Base-by-base conservation (phyloP, 1,140 invertebrate genomes). In the Delia radicum region DNA sequence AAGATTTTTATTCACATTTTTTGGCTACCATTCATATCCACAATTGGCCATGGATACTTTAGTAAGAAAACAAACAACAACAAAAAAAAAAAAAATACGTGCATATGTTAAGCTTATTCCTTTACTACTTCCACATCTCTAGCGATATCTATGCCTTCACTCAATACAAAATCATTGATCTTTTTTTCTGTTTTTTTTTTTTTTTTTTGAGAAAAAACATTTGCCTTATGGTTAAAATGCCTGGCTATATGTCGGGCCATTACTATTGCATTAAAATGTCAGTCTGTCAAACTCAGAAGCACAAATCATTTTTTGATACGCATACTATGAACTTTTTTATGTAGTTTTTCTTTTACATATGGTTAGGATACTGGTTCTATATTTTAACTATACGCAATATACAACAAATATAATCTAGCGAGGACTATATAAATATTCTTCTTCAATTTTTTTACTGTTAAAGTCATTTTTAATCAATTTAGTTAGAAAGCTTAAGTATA, bases 251-350 rank as follows among this genome's bases (percentile, higher is more conserved):
- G 65, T 37, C 37, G 29, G 31, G 10, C 65, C 65, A 69, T 69
- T 69, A 69, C 65, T 69, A 33, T 33, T 69, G 65, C 65, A 33
- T 69, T 69, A 69, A 69, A 69, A 69, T 69, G 65, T 33, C 65
- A 69, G 29, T 33, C 65, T 69, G 65, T 69, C 65, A 69, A 69
- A 33, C 31, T 69, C 65, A 69, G 65, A 29, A 24, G 31, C 65
- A 69, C 65, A 69, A 69, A 69, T 69, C 65, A 69, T 69, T 69
- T 69, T 69, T 69, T 69, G 65, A 69, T 69, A 69, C 65, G 65
- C 65, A 69, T 33, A 33, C 31, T 67, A 18, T 29, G 28, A 33
- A 33, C 21, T 18, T 55, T 55, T 2, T 55, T 21, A n/a, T n/a
- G n/a, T 37, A 10, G 3, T 37, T 37, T 37, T 37, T 1, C 33